Evolutionary conservation across 2,888 invertebrate genomes (phyloP).

Genomic region (Folsomia manolachei): DNA sequence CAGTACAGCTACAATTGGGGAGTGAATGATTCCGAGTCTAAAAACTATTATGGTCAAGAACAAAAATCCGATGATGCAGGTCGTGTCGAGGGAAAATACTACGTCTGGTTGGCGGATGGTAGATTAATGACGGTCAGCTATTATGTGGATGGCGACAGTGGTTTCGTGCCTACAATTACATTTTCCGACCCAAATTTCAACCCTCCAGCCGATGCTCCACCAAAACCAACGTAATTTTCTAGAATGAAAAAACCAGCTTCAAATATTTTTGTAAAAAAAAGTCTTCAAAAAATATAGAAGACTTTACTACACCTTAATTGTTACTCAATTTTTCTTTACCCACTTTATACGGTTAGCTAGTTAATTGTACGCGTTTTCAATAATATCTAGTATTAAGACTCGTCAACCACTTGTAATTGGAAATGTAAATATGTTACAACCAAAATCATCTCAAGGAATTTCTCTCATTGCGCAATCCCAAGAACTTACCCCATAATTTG

Average conservation of each 20-base stretch:
- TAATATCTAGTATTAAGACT: too few relatives aligned
- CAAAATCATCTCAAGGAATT: not conserved
- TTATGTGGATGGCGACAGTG: slow-evolving; percentile 68
- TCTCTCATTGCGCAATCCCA: not conserved
- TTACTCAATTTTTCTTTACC: too few relatives aligned
- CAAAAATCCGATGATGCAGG: slow-evolving; percentile 61
- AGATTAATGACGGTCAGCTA: slow-evolving; percentile 71
- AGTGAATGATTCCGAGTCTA: slow-evolving; percentile 68
- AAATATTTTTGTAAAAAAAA: not conserved
- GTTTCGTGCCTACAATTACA: slow-evolving; percentile 68
- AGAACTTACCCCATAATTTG: too few relatives aligned
- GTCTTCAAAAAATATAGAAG: not conserved
- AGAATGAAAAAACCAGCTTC: not conserved
- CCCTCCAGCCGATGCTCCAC: slow-evolving; percentile 54
- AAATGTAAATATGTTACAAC: not conserved
- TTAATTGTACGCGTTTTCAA: not conserved
- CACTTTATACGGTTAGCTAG: not conserved
- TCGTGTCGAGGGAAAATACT: slow-evolving; percentile 66
- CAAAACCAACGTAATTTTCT: not conserved
- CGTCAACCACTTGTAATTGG: not conserved
- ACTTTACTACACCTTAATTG: too few relatives aligned
- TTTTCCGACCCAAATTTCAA: slow-evolving; percentile 59
- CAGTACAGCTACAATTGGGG: slow-evolving; percentile 73
- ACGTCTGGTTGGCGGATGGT: slow-evolving; percentile 68
- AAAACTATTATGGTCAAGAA: slow-evolving; percentile 67